phyloP scores from a whole-genome alignment of 2,888 invertebrate species.

The Megamerina dolium region DNA sequence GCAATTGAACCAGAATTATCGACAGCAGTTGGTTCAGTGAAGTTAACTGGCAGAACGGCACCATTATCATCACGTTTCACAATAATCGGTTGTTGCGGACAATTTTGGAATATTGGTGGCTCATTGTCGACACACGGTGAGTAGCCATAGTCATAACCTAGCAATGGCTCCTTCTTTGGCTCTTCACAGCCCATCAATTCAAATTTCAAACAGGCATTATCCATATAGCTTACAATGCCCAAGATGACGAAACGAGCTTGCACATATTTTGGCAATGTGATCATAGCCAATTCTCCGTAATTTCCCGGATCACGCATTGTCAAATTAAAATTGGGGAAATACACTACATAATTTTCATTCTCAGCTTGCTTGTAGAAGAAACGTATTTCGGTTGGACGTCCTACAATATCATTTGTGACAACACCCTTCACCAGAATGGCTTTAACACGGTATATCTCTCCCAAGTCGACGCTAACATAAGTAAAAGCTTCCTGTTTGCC shows the following conservation, averaged over 20 bases:
- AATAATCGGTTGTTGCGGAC: conserved; percentile 86
- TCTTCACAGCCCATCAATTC: conserved; percentile 95
- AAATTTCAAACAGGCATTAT: conserved; percentile 92
- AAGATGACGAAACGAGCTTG: conserved; percentile 90
- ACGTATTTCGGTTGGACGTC: conserved; percentile 90
- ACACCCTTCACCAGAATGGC: conserved; percentile 91
- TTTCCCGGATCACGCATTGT: conserved; percentile 95
- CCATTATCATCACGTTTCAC: conserved; percentile 84
- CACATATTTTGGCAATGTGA: conserved; percentile 87
- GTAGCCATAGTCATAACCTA: conserved; percentile 89
- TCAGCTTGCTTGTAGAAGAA: conserved; percentile 96
- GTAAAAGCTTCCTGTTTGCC: conserved; percentile 96
- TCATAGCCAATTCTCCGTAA: conserved; percentile 94
- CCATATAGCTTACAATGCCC: conserved; percentile 94
- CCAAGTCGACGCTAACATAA: conserved; percentile 91
- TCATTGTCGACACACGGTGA: conserved; percentile 94
- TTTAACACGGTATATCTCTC: conserved; percentile 86
- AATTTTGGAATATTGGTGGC: conserved; percentile 93
- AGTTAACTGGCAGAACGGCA: conserved; percentile 84
- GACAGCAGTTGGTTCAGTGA: conserved; percentile 88
- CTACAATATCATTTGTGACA: conserved; percentile 90
- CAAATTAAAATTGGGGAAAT: conserved; percentile 92
- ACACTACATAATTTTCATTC: conserved; percentile 90
- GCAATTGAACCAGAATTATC: conserved; percentile 95
- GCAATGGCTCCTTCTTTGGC: conserved; percentile 70